Evolutionary conservation across 2,113 vertebrate genomes (phyloP).

Genomic region (Lophius piscatorius): DNA sequence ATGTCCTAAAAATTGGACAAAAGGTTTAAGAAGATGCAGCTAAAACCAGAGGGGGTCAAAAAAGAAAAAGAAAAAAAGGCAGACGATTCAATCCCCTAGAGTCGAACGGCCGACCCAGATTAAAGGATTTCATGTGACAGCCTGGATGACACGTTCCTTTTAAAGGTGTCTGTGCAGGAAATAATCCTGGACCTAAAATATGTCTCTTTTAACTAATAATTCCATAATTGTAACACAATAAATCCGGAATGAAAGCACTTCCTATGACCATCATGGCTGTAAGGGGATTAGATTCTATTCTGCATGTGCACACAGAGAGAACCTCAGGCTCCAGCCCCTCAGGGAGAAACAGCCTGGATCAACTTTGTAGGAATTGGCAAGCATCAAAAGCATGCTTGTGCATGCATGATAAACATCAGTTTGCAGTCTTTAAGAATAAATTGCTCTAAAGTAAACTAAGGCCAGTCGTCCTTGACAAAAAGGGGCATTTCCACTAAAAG

Average conservation of each 20-base stretch:
- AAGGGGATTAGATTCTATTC: slow-evolving; percentile 2
- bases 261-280: not conserved
- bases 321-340: slow-evolving; percentile 10
- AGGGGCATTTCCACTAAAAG: too few species aligned
- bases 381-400: not conserved
- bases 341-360: slow-evolving; percentile 16
- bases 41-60: slow-evolving; percentile 15
- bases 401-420: not conserved
- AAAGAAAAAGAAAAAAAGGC: slow-evolving; percentile 24
- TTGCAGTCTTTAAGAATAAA: too few species aligned
- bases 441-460: too few species aligned
- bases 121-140: slow-evolving; percentile 29
- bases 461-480: too few species aligned
- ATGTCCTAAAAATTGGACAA: not conserved
- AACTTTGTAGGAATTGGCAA: not conserved
- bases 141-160: slow-evolving; percentile 17
- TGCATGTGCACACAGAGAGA: slow-evolving; percentile 13
- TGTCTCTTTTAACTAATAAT: slow-evolving; percentile 18
- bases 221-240: slow-evolving; percentile 7
- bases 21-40: not conserved
- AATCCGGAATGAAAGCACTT: not conserved
- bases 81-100: slow-evolving; percentile 31
- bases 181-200: slow-evolving; percentile 19
- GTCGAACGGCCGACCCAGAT: slow-evolving; percentile 16
- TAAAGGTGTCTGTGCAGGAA: slow-evolving; percentile 24